These are phyloP conservation scores for Drosophila nannoptera DNA, from an alignment of 1,140 invertebrate genomes.

Conservation along the genomic window DNA sequence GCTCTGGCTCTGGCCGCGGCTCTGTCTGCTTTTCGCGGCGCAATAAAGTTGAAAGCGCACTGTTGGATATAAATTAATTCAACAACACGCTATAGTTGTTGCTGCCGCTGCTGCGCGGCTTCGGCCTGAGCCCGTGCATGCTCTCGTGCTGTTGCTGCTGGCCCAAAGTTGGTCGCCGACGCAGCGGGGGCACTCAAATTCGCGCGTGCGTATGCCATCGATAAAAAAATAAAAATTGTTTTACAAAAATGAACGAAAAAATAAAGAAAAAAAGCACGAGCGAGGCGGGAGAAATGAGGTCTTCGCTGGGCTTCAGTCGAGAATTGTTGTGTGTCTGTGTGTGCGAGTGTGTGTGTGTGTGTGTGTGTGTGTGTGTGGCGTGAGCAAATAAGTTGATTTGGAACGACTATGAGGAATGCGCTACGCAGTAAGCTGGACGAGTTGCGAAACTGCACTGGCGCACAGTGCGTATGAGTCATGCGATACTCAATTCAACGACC, in stretches of 20 bases:
- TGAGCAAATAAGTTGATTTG: slow-evolving; percentile 43
- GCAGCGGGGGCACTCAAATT: slow-evolving; percentile 72
- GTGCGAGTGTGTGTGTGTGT: slow-evolving; percentile 25
- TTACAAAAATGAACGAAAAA: slow-evolving; percentile 58
- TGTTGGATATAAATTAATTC: slow-evolving; percentile 78
- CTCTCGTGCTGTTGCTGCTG: slow-evolving; percentile 66
- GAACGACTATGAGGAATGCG: slow-evolving; percentile 49
- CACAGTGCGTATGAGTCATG: slow-evolving; percentile 40
- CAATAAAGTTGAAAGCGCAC: slow-evolving; percentile 77
- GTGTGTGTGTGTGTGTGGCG: slow-evolving; percentile 36
- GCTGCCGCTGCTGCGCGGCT: slow-evolving; percentile 42
- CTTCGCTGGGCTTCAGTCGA: slow-evolving; percentile 41
- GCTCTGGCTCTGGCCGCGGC: slow-evolving; percentile 18
- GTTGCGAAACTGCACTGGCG: slow-evolving; percentile 31
- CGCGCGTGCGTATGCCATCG: slow-evolving; percentile 76
- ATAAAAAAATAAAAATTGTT: slow-evolving; percentile 73
- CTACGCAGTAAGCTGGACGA: slow-evolving; percentile 36
- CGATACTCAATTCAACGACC: slow-evolving; percentile 9
- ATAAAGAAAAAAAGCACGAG: slow-evolving; percentile 46
- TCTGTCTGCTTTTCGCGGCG: slow-evolving; percentile 71
- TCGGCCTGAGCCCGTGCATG: slow-evolving; percentile 57
- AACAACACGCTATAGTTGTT: slow-evolving; percentile 70
- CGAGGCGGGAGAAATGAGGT: slow-evolving; percentile 69
- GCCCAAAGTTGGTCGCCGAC: slow-evolving; percentile 58
- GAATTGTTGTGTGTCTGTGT: slow-evolving; percentile 18